A percentile compares a stretch with the other conserved stretches of the same genome.
phyloP scores from a whole-genome alignment of 2,113 vertebrate genomes.

The Pelodiscus sinensis region DNA sequence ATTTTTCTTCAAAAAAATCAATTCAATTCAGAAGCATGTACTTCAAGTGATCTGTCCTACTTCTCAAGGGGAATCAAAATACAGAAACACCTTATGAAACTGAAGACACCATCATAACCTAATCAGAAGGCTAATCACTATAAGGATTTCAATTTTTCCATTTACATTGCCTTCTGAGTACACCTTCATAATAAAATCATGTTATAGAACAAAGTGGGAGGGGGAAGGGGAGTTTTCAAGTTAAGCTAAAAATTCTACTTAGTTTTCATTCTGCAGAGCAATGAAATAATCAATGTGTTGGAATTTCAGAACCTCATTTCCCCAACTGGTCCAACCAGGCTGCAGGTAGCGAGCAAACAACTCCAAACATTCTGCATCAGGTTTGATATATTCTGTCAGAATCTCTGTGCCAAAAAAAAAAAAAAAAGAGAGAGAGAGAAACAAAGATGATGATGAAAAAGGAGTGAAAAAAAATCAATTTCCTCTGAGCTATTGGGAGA shows the following conservation, averaged over 20 bases:
- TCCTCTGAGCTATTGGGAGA: conserved; percentile 40
- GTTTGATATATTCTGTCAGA: conserved; percentile 84
- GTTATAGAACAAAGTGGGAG: not conserved
- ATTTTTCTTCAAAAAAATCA: not conserved
- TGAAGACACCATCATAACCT: not conserved
- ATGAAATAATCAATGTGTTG: conserved; percentile 89
- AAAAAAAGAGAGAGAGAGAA: not conserved
- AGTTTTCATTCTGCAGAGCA: conserved; percentile 46
- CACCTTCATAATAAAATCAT: conserved; percentile 1
- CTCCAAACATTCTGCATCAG: conserved; percentile 86
- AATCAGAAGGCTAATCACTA: not conserved
- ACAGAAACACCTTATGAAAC: not conserved
- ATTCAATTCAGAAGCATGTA: not conserved
- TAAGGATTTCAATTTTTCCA: conserved; percentile 8
- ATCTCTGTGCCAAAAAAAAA: conserved; percentile 77
- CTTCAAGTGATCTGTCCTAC: not conserved
- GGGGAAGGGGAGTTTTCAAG: not conserved
- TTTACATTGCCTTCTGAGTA: conserved; percentile 13
- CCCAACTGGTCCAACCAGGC: conserved; percentile 97
- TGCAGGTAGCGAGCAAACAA: conserved; percentile 94
- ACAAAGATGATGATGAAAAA: conserved; percentile 26
- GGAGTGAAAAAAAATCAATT: conserved; percentile 44
- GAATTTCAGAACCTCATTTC: conserved; percentile 96
- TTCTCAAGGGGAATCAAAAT: not conserved
- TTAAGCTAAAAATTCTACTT: conserved; percentile 16